A percentile compares a stretch with the other conserved stretches of the same genome.
phyloP scores from a whole-genome alignment of 2,888 invertebrate genomes.

The Rhorus exstirpatorius region DNA sequence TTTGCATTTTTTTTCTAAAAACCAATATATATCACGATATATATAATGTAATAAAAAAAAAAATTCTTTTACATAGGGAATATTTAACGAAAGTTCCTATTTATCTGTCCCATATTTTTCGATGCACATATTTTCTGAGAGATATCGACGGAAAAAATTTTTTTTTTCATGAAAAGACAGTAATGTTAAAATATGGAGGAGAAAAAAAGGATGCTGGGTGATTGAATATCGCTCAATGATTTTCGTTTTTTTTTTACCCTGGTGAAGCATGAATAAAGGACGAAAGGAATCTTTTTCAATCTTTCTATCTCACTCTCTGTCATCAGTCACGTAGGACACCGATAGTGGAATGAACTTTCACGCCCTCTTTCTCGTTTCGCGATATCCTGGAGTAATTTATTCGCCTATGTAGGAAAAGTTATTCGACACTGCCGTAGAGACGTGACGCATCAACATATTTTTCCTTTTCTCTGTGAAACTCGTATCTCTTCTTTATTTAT shows the following conservation, averaged over 20 bases:
- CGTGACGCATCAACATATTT: neutral
- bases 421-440: slow-evolving; percentile 5
- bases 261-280: neutral
- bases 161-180: no score
- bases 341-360: slow-evolving; percentile 8
- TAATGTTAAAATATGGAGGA: neutral
- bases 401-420: slow-evolving; percentile 13
- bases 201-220: neutral
- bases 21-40: no score
- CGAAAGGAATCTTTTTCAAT: neutral
- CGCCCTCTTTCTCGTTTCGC: slow-evolving; percentile 1
- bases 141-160: no score
- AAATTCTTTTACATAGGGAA: no score
- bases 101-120: no score
- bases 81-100: no score
- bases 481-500: neutral
- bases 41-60: no score
- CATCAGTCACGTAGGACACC: slow-evolving; percentile 29
- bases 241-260: neutral
- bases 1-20: no score
- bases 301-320: slow-evolving; percentile 3
- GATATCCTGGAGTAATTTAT: neutral
- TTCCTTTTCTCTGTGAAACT: neutral
- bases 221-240: slow-evolving; percentile 4
- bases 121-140: no score